These are phyloP conservation scores for Pollenia amentaria DNA, from an alignment of 2,888 invertebrate genomes.

Conservation along the genomic window DNA sequence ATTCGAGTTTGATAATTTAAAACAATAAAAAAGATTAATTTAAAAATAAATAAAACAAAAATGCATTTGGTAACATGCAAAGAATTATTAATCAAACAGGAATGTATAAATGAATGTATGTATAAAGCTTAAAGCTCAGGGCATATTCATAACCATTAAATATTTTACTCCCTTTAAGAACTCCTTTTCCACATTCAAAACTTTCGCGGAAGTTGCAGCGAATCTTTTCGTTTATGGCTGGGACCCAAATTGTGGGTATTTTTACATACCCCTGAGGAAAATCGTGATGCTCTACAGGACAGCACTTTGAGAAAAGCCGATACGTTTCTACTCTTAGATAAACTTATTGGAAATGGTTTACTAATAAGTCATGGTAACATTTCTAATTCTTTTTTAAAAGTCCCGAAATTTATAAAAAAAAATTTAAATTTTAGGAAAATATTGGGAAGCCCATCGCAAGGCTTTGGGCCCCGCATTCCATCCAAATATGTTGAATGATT, in stretches of 20 bases:
- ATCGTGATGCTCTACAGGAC: slow-evolving; percentile 81
- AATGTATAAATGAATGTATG: too few relatives aligned
- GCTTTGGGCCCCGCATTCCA: slow-evolving; percentile 92
- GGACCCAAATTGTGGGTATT: slow-evolving; percentile 83
- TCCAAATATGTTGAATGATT: slow-evolving; percentile 90
- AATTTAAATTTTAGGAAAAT: slow-evolving; percentile 78
- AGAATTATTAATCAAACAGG: neutral
- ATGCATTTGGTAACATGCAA: neutral
- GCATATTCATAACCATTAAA: neutral
- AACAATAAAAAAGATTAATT: neutral
- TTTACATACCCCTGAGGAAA: slow-evolving; percentile 80
- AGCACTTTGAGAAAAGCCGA: slow-evolving; percentile 78
- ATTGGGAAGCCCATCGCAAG: slow-evolving; percentile 89
- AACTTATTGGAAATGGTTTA: slow-evolving; percentile 82
- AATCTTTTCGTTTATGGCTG: slow-evolving; percentile 82
- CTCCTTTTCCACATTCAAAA: slow-evolving; percentile 79
- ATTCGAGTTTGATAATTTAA: neutral
- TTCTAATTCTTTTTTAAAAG: neutral
- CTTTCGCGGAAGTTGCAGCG: slow-evolving; percentile 77
- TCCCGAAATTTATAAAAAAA: neutral
- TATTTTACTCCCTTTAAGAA: slow-evolving; percentile 70
- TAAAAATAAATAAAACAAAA: neutral
- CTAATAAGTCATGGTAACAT: slow-evolving; percentile 81
- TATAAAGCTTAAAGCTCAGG: too few relatives aligned
- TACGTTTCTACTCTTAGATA: slow-evolving; percentile 80